Conservation (phyloP, 2,113 vertebrate genomes). For the Rhabdornis inornatus region DNA sequence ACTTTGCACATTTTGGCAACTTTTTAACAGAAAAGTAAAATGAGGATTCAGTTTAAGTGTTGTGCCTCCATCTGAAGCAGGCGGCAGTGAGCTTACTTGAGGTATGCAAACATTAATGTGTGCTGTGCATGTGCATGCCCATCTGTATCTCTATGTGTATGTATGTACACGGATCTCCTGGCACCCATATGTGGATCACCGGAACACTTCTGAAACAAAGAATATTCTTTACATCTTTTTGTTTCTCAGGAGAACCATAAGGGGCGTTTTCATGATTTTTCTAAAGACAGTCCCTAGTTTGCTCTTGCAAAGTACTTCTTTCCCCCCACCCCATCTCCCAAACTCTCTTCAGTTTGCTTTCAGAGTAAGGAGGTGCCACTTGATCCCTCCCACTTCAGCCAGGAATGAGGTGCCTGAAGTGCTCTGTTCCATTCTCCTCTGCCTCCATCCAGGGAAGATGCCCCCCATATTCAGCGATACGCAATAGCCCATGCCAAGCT, state of each 20-base stretch:
- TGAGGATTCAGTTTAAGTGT: neutral
- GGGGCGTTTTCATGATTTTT: neutral
- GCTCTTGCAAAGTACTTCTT: neutral
- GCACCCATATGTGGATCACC: neutral
- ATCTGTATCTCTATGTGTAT: neutral
- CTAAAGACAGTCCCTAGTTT: neutral
- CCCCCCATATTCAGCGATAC: rapidly evolving
- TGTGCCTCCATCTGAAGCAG: neutral
- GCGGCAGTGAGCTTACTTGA: neutral
- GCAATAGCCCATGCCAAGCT: neutral
- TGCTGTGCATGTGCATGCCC: rapidly evolving
- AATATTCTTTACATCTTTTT: neutral
- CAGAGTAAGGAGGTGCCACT: neutral
- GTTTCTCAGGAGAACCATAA: neutral
- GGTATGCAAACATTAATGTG: rapidly evolving
- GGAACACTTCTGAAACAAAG: neutral
- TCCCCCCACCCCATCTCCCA: neutral
- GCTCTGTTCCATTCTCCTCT: neutral
- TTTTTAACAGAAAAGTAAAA: neutral
- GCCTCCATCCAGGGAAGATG: neutral
- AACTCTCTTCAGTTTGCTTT: neutral
- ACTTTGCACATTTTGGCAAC: neutral
- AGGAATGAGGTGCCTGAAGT: neutral
- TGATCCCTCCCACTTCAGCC: neutral
- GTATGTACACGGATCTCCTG: neutral